These are phyloP conservation scores for Achroia grisella DNA, from an alignment of 1,140 invertebrate genomes.

Conservation along the genomic window DNA sequence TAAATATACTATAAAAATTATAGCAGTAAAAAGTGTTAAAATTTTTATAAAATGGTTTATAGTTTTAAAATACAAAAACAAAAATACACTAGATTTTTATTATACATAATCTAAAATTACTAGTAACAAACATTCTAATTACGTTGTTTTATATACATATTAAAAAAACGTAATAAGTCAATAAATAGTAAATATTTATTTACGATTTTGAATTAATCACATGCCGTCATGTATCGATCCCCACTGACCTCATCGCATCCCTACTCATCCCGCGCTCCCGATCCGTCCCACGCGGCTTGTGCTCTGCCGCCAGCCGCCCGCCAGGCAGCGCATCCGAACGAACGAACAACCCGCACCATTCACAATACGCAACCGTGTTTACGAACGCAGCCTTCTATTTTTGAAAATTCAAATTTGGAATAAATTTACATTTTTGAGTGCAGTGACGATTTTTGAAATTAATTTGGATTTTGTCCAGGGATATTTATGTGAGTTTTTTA, in stretches of 20 bases:
- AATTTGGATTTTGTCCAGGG: conserved; percentile 32
- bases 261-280: conserved; percentile 26
- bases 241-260: not conserved
- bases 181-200: too few species aligned
- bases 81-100: too few species aligned
- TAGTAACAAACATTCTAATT: too few species aligned
- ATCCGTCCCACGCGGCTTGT: conserved; percentile 20
- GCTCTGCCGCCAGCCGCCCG: conserved; percentile 45
- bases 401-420: conserved; percentile 15
- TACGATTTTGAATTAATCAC: too few species aligned
- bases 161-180: too few species aligned
- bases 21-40: too few species aligned
- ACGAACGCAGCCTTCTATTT: conserved; percentile 27
- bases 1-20: too few species aligned
- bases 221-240: conserved; percentile 10
- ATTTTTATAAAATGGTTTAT: too few species aligned
- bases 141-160: too few species aligned
- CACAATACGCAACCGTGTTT: conserved; percentile 48
- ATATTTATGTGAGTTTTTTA: conserved; percentile 26
- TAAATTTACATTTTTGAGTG: conserved; percentile 15
- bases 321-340: conserved; percentile 61
- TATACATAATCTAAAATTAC: too few species aligned
- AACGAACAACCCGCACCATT: conserved; percentile 46
- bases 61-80: too few species aligned
- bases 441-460: conserved; percentile 29